phyloP scores from a whole-genome alignment of 53 echinoderm and acorn worm genomes.

The Echinarachnius parma region DNA sequence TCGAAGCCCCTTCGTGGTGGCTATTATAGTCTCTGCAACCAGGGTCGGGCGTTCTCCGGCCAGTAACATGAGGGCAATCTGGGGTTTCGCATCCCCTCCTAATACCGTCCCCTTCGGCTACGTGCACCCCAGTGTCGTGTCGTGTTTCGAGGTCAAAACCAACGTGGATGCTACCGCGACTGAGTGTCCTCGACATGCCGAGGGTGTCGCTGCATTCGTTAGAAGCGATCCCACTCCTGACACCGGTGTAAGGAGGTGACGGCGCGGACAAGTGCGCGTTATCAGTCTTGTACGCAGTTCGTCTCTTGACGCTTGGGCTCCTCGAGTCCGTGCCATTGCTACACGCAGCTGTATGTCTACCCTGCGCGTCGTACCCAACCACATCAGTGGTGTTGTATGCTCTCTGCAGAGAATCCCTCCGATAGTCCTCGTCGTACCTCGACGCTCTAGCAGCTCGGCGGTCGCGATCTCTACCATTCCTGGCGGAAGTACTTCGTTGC shows the following conservation, averaged over 20 bases:
- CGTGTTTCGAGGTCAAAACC: conserved; percentile 29
- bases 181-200: conserved; percentile 18
- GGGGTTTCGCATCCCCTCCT: conserved; percentile 5
- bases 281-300: background rate
- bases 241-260: background rate
- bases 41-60: no score
- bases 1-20: no score
- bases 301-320: background rate
- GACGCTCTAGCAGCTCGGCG: background rate
- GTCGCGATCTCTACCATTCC: background rate
- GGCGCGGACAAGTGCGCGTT: background rate
- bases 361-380: background rate
- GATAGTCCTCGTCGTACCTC: background rate
- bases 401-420: conserved; percentile 18
- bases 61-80: no score
- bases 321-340: background rate
- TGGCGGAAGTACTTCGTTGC: background rate
- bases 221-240: conserved; percentile 18
- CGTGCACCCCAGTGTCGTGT: conserved; percentile 12
- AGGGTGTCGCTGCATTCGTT: background rate
- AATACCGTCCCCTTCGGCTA: background rate
- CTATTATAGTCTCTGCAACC: no score
- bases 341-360: background rate
- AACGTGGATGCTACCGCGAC: conserved; percentile 36
- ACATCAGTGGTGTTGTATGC: conserved; percentile 22